These are phyloP conservation scores for Mythimna impura DNA, from an alignment of 2,888 invertebrate genomes.

Conservation along the genomic window DNA sequence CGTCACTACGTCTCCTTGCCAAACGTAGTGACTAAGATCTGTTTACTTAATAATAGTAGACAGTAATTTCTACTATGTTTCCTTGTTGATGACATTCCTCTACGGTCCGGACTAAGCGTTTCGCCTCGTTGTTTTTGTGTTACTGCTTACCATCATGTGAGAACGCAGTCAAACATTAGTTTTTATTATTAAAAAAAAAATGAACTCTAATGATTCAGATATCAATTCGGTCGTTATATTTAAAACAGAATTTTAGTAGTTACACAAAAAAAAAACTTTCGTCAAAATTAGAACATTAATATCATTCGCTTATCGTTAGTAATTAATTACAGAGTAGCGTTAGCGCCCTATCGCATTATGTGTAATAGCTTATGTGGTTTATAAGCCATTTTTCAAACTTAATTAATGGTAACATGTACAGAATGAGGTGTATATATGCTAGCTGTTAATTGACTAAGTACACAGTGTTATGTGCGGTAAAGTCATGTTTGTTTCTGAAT, in stretches of 20 bases:
- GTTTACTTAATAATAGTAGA: constrained; percentile 25
- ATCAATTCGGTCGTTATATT: constrained; percentile 19
- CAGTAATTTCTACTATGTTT: constrained; percentile 30
- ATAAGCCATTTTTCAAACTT: constrained; percentile 59
- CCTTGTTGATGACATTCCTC: constrained; percentile 15
- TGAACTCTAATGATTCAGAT: constrained; percentile 24
- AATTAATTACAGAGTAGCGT: constrained; percentile 53
- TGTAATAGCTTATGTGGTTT: constrained; percentile 51
- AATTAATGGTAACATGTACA: constrained; percentile 56
- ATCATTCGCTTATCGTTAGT: constrained; percentile 49
- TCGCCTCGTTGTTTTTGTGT: too few relatives aligned
- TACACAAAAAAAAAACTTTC: constrained; percentile 28
- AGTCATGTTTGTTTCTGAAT: constrained; percentile 19
- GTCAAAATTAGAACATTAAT: constrained; percentile 53
- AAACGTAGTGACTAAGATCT: constrained; percentile 40
- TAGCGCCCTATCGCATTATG: constrained; percentile 43
- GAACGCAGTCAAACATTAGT: too few relatives aligned
- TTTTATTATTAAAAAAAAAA: not conserved
- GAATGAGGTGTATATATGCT: constrained; percentile 34
- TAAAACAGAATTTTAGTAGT: not conserved
- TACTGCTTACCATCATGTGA: too few relatives aligned
- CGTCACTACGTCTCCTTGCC: constrained; percentile 30
- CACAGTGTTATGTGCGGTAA: constrained; percentile 8
- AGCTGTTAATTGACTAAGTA: constrained; percentile 35
- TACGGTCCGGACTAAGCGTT: too few relatives aligned